A percentile compares a stretch with the other conserved stretches of the same genome.
phyloP scores from a whole-genome alignment of 2,888 invertebrate species.

The Drosophila infuscata region DNA sequence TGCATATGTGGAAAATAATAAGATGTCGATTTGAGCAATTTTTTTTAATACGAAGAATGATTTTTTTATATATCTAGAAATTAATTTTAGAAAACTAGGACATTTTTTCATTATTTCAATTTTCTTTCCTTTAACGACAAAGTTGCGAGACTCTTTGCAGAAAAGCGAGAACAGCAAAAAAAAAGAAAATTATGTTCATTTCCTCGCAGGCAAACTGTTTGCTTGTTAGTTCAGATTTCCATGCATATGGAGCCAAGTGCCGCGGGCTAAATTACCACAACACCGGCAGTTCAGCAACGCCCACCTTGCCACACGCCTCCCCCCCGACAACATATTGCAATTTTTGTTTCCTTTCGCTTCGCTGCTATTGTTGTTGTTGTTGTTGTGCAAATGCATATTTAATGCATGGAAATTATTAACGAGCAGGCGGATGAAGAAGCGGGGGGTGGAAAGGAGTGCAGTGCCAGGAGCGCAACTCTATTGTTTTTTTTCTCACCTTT shows the following conservation, averaged over 20 bases:
- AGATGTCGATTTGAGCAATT: too few relatives aligned
- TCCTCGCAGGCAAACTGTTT: slow-evolving; percentile 56
- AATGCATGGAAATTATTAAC: slow-evolving; percentile 72
- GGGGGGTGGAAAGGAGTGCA: neutral
- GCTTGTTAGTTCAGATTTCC: slow-evolving; percentile 69
- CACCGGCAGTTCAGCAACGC: slow-evolving; percentile 3
- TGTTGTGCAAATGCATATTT: slow-evolving; percentile 67
- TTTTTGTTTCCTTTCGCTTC: slow-evolving; percentile 1
- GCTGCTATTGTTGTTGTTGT: slow-evolving; percentile 19
- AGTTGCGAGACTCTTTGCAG: neutral
- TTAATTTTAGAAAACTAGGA: neutral
- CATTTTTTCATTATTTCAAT: neutral
- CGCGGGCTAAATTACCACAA: slow-evolving; percentile 58
- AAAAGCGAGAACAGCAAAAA: slow-evolving; percentile 19
- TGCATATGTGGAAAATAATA: too few relatives aligned
- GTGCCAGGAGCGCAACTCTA: slow-evolving; percentile 29
- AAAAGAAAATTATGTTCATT: slow-evolving; percentile 32
- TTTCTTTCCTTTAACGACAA: neutral
- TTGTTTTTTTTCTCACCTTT: slow-evolving; percentile 25
- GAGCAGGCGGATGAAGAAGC: slow-evolving; percentile 21
- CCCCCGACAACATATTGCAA: slow-evolving; percentile 55
- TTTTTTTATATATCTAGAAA: neutral
- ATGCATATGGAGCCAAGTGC: slow-evolving; percentile 62
- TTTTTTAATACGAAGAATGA: too few relatives aligned
- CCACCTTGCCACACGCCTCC: neutral